Evolutionary conservation across 2,113 vertebrate species (phyloP), one percentile per base, ranked within the genome.

Genomic region (Ursus arctos): DNA sequence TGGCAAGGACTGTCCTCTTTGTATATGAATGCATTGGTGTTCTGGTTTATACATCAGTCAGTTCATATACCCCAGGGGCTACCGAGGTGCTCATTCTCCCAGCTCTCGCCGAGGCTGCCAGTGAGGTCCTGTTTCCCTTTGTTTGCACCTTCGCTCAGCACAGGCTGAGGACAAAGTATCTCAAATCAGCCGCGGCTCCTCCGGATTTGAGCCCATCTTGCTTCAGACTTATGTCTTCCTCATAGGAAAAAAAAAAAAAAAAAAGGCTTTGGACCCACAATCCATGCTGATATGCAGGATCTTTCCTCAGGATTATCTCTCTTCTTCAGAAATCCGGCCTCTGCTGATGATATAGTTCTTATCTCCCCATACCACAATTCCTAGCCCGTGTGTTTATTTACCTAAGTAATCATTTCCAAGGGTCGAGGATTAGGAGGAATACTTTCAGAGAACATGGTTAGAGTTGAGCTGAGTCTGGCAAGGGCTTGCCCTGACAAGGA

Each of bases 31-130:
- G 43, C 72, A 79, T 31, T 72, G 67, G 97, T 94, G 96, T 96
- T 96, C 98, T 98, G 98, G 92, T 98, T 98, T 98, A 76, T 95
- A 51, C 88, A 97, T 97, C 97, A 97, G 95, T 97, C 96, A 91
- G 88, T 92, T 91, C 72, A 49, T 51, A 55, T 36, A 72, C 97
- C 67, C 94, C 53, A 31, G 88, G 93, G 96, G 53, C 91, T 65
- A 26, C 51, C 36, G 97, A 91, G 94, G 81, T 88, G 90, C 85
- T 97, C 80, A 10, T 49, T 96, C 87, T 97, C 83, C 87, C 84
- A 84, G 95, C 69, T 76, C 74, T 74, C 14, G 19, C 94, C 55
- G 76, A 90, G 89, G 43, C 80, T 51, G 59, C 88, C 83, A 80
- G 49, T 0, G 21, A 88, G 53, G 63, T 43, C 81, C 76, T 13